These are phyloP conservation scores for Microtus pennsylvanicus DNA, from an alignment of 2,113 vertebrate species.

Conservation along the genomic window DNA sequence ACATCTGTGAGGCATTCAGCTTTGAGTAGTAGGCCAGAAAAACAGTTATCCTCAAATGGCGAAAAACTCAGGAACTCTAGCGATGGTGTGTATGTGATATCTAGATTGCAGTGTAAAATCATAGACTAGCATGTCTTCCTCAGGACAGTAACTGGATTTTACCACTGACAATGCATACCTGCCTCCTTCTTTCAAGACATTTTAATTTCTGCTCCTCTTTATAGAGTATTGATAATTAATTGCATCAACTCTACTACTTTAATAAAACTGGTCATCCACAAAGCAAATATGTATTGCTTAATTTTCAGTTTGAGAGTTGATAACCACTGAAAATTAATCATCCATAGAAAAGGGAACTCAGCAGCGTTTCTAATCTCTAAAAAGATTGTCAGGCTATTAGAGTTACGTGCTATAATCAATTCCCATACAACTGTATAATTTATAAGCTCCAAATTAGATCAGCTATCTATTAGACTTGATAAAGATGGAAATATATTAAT, in stretches of 20 bases:
- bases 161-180: not conserved
- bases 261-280: constrained; percentile 79
- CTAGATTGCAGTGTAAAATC: not conserved
- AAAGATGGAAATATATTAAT: constrained; percentile 83
- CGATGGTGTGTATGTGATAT: not conserved
- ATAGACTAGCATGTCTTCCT: not conserved
- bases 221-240: constrained; percentile 77
- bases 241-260: constrained; percentile 71
- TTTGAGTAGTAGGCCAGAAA: not conserved
- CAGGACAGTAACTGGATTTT: constrained; percentile 20
- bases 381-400: constrained; percentile 80
- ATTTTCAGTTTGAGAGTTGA: constrained; percentile 82
- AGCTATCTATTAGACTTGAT: constrained; percentile 80
- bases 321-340: constrained; percentile 85
- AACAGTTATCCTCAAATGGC: not conserved
- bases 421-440: constrained; percentile 84
- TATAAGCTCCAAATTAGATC: constrained; percentile 86
- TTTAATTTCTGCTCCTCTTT: constrained; percentile 73
- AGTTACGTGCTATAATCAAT: constrained; percentile 81
- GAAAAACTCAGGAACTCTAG: not conserved
- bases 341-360: constrained; percentile 71
- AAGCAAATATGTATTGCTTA: constrained; percentile 80
- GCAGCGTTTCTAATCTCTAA: constrained; percentile 80
- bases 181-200: constrained; percentile 24
- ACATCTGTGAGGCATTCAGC: not conserved